Evolutionary conservation across 2,113 vertebrate species (phyloP).

Genomic region (Mobula birostris): DNA sequence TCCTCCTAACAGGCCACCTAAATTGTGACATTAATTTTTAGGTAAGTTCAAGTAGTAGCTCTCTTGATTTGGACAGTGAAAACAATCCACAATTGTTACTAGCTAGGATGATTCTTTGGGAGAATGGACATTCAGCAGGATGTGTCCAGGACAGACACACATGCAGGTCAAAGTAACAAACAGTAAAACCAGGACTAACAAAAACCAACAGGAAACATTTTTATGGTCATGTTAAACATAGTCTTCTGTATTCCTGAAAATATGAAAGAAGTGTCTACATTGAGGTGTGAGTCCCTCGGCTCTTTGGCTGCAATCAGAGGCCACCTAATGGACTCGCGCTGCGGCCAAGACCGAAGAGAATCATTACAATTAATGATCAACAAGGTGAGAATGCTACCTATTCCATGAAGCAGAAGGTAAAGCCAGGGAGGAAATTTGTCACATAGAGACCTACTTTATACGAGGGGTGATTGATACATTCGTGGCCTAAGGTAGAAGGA

Average conservation of each 20-base stretch:
- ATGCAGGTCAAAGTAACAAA: background rate
- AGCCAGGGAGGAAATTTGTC: background rate
- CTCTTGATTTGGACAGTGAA: background rate
- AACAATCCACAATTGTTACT: too few species aligned
- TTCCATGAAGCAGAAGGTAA: background rate
- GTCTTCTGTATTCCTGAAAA: background rate
- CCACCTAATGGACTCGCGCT: background rate
- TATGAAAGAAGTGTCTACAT: background rate
- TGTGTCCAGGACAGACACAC: too few species aligned
- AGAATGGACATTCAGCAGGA: too few species aligned
- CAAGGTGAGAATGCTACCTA: background rate
- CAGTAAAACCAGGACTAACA: background rate
- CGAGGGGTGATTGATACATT: too few species aligned
- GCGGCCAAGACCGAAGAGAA: background rate
- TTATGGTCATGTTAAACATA: background rate
- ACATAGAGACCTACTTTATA: background rate
- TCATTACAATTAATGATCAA: background rate
- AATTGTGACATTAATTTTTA: background rate
- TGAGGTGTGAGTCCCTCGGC: too few species aligned
- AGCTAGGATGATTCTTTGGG: too few species aligned
- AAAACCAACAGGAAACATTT: background rate
- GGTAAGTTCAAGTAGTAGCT: background rate
- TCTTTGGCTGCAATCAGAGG: background rate
- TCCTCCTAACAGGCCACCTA: background rate
- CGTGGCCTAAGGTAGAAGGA: too few species aligned